These are phyloP conservation scores for Ophioninae sp. DNA, from an alignment of 2,888 invertebrate species.

Conservation along the genomic window DNA sequence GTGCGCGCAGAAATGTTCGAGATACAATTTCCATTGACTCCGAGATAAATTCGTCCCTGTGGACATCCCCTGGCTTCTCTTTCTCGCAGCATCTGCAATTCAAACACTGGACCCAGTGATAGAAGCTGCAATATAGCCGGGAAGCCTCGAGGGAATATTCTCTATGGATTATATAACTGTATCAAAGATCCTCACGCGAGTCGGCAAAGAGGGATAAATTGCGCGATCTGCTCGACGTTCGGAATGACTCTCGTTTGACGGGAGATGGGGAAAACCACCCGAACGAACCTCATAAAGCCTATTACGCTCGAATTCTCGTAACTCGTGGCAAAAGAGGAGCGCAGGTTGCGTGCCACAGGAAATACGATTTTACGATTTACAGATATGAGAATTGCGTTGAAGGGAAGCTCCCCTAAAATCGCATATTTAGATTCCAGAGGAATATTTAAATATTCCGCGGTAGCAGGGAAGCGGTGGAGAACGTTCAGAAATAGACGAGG, in stretches of 20 bases:
- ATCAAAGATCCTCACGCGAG: slow-evolving; percentile 26
- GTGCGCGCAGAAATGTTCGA: slow-evolving; percentile 8
- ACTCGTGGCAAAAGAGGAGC: background rate
- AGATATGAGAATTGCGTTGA: background rate
- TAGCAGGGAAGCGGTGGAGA: background rate
- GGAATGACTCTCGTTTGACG: slow-evolving; percentile 13
- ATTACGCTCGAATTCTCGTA: background rate
- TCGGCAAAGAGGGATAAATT: slow-evolving; percentile 26
- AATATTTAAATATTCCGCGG: background rate
- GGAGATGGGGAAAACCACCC: background rate
- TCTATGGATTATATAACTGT: slow-evolving; percentile 52
- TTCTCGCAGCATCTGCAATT: slow-evolving; percentile 52
- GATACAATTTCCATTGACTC: slow-evolving; percentile 57
- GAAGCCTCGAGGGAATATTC: slow-evolving; percentile 53
- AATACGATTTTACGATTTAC: background rate
- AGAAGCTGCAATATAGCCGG: slow-evolving; percentile 34
- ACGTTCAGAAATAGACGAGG: background rate
- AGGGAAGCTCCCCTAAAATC: background rate
- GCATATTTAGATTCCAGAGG: background rate
- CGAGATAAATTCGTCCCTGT: slow-evolving; percentile 50
- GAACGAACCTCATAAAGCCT: background rate
- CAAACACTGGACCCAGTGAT: slow-evolving; percentile 45
- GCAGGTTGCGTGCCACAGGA: background rate
- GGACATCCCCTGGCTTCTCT: slow-evolving; percentile 22
- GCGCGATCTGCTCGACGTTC: slow-evolving; percentile 21